Conservation (phyloP, 2,888 invertebrate species). For the Chaetoderma sp. region DNA sequence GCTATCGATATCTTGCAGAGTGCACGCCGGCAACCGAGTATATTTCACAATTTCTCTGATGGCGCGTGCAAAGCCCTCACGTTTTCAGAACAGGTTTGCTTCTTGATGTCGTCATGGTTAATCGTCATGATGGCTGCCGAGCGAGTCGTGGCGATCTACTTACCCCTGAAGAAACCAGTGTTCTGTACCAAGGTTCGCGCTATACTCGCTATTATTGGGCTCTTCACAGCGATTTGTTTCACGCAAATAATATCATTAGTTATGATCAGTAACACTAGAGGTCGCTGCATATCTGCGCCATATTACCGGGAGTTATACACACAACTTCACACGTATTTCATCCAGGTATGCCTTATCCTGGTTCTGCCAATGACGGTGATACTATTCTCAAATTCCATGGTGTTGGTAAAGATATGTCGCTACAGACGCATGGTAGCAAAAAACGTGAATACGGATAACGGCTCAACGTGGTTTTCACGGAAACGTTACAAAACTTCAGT, state of each 20-base stretch:
- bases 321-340: constrained; percentile 37
- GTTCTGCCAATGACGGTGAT: constrained; percentile 37
- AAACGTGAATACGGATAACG: not conserved
- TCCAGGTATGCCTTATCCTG: constrained; percentile 40
- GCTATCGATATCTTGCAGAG: not conserved
- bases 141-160: constrained; percentile 39
- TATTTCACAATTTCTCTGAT: constrained; percentile 23
- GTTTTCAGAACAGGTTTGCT: constrained; percentile 39
- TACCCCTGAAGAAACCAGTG: constrained; percentile 36
- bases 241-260: constrained; percentile 41
- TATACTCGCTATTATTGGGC: constrained; percentile 34
- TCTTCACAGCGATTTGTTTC: constrained; percentile 35
- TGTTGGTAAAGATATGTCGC: constrained; percentile 34
- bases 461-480: not conserved
- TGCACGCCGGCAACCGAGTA: not conserved
- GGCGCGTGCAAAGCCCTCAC: constrained; percentile 39
- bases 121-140: constrained; percentile 42
- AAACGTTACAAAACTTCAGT: constrained; percentile 37
- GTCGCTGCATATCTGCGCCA: constrained; percentile 8
- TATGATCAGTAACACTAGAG: constrained; percentile 29
- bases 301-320: constrained; percentile 30
- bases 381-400: constrained; percentile 35
- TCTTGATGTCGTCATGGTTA: constrained; percentile 43
- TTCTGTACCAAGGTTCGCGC: constrained; percentile 33
- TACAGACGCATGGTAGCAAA: constrained; percentile 14